These are phyloP conservation scores for Natrix natrix DNA, from an alignment of 2,797 vertebrate genomes.

Conservation along the genomic window DNA sequence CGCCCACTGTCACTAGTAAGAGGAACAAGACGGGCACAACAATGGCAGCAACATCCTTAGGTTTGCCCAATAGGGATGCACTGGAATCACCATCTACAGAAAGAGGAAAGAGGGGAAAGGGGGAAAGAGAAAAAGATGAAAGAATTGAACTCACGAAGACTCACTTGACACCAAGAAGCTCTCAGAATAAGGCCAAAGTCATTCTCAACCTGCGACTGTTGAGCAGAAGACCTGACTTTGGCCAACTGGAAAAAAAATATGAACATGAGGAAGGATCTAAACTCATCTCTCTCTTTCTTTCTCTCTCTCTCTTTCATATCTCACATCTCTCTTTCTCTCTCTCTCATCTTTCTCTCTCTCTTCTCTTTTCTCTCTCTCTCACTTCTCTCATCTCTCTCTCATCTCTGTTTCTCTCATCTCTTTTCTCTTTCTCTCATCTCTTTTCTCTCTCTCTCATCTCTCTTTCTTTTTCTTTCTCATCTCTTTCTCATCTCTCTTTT, in stretches of 20 bases:
- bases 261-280: neutral
- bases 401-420: too few relatives aligned
- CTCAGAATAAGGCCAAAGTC: neutral
- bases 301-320: too few relatives aligned
- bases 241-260: neutral
- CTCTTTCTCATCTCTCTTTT: too few relatives aligned
- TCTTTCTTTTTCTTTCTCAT: too few relatives aligned
- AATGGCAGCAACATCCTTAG: conserved; percentile 84
- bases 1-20: conserved; percentile 84
- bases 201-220: neutral
- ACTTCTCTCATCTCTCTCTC: too few relatives aligned
- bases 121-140: neutral
- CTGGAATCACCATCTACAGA: conserved; percentile 69
- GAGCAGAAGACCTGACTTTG: neutral
- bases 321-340: too few relatives aligned
- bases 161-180: neutral
- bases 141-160: fast-evolving
- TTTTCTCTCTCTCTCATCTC: too few relatives aligned
- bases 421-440: too few relatives aligned
- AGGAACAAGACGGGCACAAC: conserved; percentile 94
- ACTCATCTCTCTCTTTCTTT: neutral
- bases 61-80: conserved; percentile 17
- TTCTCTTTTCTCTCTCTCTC: too few relatives aligned
- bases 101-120: neutral
- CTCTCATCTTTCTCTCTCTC: too few relatives aligned